Conservation (phyloP, 1,140 invertebrate species). For the Chymomyza costata region DNA sequence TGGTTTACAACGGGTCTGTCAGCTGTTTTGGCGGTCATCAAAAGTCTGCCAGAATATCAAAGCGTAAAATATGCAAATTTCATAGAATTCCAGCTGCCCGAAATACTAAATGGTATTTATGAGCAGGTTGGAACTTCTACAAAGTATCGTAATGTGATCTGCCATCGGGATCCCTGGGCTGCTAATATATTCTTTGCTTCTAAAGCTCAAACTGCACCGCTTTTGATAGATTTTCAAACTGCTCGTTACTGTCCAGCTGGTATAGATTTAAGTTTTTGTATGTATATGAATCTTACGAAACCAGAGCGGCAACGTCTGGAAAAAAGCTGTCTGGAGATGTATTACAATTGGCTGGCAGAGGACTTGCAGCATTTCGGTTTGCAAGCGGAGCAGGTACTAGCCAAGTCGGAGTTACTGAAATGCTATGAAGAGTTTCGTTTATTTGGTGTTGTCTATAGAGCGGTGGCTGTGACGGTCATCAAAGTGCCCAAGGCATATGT, state of each 20-base stretch:
- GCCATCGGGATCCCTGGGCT: constrained; percentile 80
- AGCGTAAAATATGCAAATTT: neutral
- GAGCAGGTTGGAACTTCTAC: constrained; percentile 54
- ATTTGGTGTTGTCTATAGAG: constrained; percentile 50
- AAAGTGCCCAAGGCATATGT: constrained; percentile 45
- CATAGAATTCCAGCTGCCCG: constrained; percentile 24
- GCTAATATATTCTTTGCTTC: constrained; percentile 79
- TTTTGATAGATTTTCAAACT: constrained; percentile 80
- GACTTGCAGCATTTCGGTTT: constrained; percentile 22
- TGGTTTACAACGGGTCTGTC: constrained; percentile 61
- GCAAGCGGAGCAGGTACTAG: constrained; percentile 1
- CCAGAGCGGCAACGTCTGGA: constrained; percentile 27
- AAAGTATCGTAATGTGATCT: constrained; percentile 77
- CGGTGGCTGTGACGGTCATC: constrained; percentile 48
- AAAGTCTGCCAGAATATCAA: constrained; percentile 38
- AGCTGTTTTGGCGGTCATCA: constrained; percentile 34
- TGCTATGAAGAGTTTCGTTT: constrained; percentile 61
- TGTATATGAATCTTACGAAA: constrained; percentile 51
- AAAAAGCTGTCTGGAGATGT: constrained; percentile 33
- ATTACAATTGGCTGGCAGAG: constrained; percentile 32
- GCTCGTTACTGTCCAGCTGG: constrained; percentile 77
- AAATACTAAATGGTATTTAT: constrained; percentile 35
- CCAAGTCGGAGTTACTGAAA: constrained; percentile 37
- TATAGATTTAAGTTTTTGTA: constrained; percentile 76
- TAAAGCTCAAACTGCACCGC: constrained; percentile 57